A percentile compares a stretch with the other conserved stretches of the same genome.
These are phyloP conservation scores for Hylaeus volcanicus DNA, from an alignment of 1,140 invertebrate genomes.

Conservation along the genomic window DNA sequence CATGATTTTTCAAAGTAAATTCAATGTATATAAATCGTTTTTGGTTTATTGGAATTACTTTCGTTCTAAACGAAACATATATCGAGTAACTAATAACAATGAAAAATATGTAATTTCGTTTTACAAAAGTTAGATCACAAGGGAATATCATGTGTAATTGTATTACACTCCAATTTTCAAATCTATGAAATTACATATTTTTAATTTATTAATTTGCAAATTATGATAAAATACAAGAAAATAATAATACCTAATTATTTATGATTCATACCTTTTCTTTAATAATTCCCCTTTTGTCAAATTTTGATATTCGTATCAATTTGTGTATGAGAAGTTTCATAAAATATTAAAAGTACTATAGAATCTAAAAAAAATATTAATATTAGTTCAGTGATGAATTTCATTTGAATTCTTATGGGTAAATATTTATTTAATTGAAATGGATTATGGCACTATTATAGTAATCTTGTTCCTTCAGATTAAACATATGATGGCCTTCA, in stretches of 20 bases:
- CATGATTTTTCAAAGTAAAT: not conserved
- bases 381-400: not conserved
- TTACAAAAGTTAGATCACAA: not conserved
- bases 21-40: not conserved
- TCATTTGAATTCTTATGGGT: not conserved
- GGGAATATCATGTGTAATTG: too few relatives aligned
- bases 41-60: not conserved
- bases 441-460: not conserved
- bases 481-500: conserved; percentile 99
- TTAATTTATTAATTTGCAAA: not conserved
- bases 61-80: not conserved
- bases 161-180: not conserved
- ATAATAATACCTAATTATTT: too few relatives aligned
- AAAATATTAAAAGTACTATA: too few relatives aligned
- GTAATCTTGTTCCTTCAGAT: conserved; percentile 85
- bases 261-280: too few relatives aligned
- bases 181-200: not conserved
- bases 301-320: not conserved
- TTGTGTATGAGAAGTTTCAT: not conserved
- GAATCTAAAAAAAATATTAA: not conserved
- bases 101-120: not conserved
- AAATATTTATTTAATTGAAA: not conserved
- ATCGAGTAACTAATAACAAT: not conserved
- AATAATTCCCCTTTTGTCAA: not conserved
- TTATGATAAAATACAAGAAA: too few relatives aligned